Evolutionary conservation across 1,140 invertebrate species (phyloP), one percentile per base, ranked within the genome.

Genomic region (Cherax destructor): DNA sequence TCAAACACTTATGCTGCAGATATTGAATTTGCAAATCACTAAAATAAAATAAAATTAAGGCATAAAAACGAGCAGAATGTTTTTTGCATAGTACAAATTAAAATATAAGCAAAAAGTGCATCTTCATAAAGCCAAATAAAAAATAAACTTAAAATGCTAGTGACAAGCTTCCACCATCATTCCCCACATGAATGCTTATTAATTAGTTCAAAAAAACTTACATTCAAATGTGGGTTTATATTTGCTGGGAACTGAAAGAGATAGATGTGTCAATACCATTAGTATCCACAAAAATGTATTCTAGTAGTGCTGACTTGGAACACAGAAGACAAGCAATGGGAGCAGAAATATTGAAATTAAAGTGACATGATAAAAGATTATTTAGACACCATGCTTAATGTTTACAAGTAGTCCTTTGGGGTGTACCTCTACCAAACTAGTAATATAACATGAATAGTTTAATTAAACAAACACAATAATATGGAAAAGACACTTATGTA

Each of bases 161-260:
- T 30, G 24, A 30, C 69, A 21, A 74, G 18, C 69, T n/a, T n/a
- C 18, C 65, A 13, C 16, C 65, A 30, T n/a, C n/a, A 74, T 74
- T 74, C 24, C 18, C 69, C 69, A 13, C 65, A 74, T 9, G 69
- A 21, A 74, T 6, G 11, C 69, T 74, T 7, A 30, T 74, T 7
- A 74, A 74, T 13, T 74, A 21, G 24, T 30, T 74, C 24, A 74
- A 88, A 41, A 83, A 80, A 47, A 91, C 88, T 91, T 91, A 91
- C 88, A 86, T 85, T 74, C n/a, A 85, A 86, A 30, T 65, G 83
- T 85, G 21, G 88, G 80, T 56, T 86, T 91, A 91, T 65, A 78
- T 85, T 91, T 84, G 83, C 74, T 91, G 72, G 88, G 88, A 91
- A 91, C 88, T 91, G 88, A 91, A 91, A 85, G 30, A 91, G 88